These are phyloP conservation scores for Ecdyonurus torrentis DNA, from an alignment of 2,888 invertebrate genomes.

Conservation along the genomic window DNA sequence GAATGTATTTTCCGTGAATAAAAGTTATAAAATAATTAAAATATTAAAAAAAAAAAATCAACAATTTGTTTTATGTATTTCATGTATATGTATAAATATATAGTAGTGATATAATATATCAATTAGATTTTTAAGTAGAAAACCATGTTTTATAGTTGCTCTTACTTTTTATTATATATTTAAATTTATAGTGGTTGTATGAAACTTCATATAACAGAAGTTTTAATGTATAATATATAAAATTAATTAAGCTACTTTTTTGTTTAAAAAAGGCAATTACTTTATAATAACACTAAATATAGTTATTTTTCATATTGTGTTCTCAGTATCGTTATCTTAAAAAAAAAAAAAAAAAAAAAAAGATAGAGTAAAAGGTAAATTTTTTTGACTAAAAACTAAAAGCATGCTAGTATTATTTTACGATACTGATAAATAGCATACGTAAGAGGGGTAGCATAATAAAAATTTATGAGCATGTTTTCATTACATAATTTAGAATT, in stretches of 20 bases:
- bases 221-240: not conserved
- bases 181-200: too few relatives aligned
- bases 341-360: not conserved
- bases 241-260: not conserved
- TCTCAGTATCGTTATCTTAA: not conserved
- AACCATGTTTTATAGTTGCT: too few relatives aligned
- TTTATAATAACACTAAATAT: not conserved
- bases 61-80: too few relatives aligned
- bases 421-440: not conserved
- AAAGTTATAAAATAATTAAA: too few relatives aligned
- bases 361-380: not conserved
- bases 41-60: too few relatives aligned
- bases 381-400: not conserved
- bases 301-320: not conserved
- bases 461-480: not conserved
- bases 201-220: too few relatives aligned
- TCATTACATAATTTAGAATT: too few relatives aligned
- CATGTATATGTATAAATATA: too few relatives aligned
- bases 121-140: too few relatives aligned
- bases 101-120: too few relatives aligned
- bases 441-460: not conserved
- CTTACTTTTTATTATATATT: too few relatives aligned
- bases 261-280: not conserved
- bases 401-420: not conserved
- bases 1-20: too few relatives aligned